These are phyloP conservation scores for Pyrocoelia pectoralis DNA, from an alignment of 2,888 invertebrate genomes.

Conservation along the genomic window DNA sequence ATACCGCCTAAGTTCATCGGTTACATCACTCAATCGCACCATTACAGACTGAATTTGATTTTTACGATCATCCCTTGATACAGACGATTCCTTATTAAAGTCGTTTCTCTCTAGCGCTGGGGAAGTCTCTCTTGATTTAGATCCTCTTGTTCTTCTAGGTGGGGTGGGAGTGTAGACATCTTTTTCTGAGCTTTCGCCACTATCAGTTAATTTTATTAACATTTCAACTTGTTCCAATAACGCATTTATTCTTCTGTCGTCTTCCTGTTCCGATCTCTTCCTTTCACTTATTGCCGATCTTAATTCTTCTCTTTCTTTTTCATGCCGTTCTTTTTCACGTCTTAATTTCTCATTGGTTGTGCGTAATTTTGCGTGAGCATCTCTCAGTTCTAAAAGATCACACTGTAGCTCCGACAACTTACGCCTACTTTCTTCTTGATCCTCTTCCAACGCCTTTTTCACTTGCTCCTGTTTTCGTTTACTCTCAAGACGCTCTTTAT, in stretches of 20 bases:
- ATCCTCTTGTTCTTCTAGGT: conserved; percentile 72
- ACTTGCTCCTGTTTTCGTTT: conserved; percentile 86
- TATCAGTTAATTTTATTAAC: conserved; percentile 71
- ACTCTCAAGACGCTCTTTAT: conserved; percentile 86
- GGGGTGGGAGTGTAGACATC: conserved; percentile 72
- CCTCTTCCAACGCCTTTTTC: conserved; percentile 85
- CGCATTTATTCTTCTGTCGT: conserved; percentile 75
- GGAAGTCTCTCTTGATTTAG: conserved; percentile 76
- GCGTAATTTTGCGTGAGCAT: conserved; percentile 89
- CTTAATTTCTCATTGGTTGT: conserved; percentile 91
- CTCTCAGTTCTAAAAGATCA: conserved; percentile 86
- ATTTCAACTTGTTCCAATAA: conserved; percentile 79
- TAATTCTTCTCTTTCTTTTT: conserved; percentile 76
- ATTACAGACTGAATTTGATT: conserved; percentile 61
- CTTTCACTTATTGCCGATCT: conserved; percentile 61
- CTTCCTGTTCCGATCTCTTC: conserved; percentile 67
- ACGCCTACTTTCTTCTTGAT: conserved; percentile 86
- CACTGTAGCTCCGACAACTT: conserved; percentile 86
- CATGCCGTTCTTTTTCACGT: conserved; percentile 85
- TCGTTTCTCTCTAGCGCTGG: conserved; percentile 64
- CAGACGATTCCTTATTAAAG: conserved; percentile 65
- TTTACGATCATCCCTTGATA: conserved; percentile 55
- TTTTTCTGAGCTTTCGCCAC: conserved; percentile 59
- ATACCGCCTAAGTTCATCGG: conserved; percentile 68
- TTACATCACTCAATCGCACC: conserved; percentile 73